Evolutionary conservation across 2,888 invertebrate genomes (phyloP).

Genomic region (Tetramorium bicarinatum): DNA sequence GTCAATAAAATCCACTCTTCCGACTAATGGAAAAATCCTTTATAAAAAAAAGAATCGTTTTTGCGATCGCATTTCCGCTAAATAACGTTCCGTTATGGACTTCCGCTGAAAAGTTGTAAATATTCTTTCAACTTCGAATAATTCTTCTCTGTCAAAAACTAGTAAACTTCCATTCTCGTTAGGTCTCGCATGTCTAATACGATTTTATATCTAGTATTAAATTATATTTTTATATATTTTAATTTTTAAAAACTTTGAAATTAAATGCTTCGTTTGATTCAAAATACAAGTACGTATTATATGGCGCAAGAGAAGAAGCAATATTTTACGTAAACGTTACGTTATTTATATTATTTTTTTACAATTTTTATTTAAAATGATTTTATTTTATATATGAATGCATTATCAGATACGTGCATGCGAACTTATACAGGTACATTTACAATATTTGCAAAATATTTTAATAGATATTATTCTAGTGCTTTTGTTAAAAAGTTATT

Average conservation of each 20-base stretch:
- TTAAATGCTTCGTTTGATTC: not conserved
- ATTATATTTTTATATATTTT: not conserved
- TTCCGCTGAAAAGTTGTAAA: not conserved
- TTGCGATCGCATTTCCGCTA: not conserved
- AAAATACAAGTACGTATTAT: not conserved
- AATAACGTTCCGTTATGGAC: not conserved
- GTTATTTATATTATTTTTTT: not conserved
- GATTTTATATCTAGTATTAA: not conserved
- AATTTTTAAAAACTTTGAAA: not conserved
- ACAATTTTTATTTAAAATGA: not conserved
- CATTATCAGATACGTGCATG: not conserved
- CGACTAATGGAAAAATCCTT: conserved; percentile 55
- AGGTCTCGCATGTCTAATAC: not conserved
- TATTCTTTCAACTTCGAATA: not conserved
- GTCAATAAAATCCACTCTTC: conserved; percentile 67
- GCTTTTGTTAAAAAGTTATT: conserved; percentile 26
- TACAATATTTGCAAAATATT: not conserved
- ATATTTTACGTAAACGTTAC: not conserved
- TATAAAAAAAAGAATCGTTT: conserved; percentile 10
- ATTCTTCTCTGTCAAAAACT: not conserved
- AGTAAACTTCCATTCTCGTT: not conserved
- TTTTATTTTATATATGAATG: not conserved
- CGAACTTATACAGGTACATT: not conserved
- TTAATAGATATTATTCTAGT: not conserved
- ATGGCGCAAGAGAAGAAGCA: not conserved